phyloP scores from a whole-genome alignment of 2,888 invertebrate genomes.

The Cantharis nigra region DNA sequence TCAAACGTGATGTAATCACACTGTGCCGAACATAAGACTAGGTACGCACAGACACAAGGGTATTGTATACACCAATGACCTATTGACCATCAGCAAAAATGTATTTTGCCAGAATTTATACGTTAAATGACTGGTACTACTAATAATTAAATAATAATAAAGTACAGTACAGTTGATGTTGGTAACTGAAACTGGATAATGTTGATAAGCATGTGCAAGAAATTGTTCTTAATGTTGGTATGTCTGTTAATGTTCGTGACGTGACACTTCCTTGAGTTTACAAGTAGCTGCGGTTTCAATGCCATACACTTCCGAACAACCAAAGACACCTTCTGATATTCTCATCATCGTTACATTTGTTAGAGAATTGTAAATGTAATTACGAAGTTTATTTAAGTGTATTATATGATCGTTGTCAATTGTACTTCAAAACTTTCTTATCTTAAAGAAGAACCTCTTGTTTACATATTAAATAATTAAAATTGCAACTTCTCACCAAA shows the following conservation, averaged over 20 bases:
- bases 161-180: neutral
- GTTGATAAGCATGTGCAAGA: neutral
- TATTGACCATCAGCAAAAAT: neutral
- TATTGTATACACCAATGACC: neutral
- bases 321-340: slow-evolving; percentile 2
- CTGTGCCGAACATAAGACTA: slow-evolving; percentile 3
- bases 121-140: neutral
- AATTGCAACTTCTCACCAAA: neutral
- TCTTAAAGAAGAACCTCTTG: neutral
- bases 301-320: neutral
- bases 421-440: neutral
- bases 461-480: neutral
- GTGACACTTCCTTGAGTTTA: neutral
- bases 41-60: neutral
- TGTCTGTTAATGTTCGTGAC: neutral
- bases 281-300: neutral
- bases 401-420: neutral
- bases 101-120: neutral
- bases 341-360: neutral
- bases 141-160: neutral
- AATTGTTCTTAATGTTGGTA: neutral
- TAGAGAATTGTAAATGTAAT: neutral
- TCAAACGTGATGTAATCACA: slow-evolving; percentile 24
- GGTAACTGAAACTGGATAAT: neutral
- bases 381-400: neutral